Percentiles rank a stretch among this genome's conserved stretches.
These are phyloP conservation scores for Alca torda DNA, from an alignment of 2,797 vertebrate genomes.

Conservation along the genomic window DNA sequence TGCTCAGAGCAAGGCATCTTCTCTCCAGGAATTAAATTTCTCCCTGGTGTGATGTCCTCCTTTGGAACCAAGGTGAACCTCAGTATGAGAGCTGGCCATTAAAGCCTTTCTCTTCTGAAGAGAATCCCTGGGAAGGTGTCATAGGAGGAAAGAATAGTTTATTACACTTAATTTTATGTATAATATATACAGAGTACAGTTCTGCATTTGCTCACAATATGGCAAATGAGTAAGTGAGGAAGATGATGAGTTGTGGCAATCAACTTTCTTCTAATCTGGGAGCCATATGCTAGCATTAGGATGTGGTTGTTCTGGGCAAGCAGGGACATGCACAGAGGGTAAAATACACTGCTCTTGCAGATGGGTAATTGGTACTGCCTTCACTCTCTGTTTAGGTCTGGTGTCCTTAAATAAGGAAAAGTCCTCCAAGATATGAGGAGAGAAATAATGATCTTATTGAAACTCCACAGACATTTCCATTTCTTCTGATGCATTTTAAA, in stretches of 20 bases:
- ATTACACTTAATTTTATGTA: neutral
- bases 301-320: neutral
- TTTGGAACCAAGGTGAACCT: neutral
- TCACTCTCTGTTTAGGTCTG: neutral
- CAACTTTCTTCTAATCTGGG: neutral
- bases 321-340: neutral
- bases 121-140: neutral
- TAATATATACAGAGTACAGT: neutral
- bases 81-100: neutral
- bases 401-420: neutral
- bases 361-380: neutral
- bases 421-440: neutral
- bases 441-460: neutral
- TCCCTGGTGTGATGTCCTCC: neutral
- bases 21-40: neutral
- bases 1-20: neutral
- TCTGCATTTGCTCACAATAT: conserved; percentile 2
- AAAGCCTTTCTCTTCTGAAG: neutral
- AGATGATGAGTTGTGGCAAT: neutral
- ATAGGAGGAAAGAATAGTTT: neutral
- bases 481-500: neutral
- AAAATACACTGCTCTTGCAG: neutral
- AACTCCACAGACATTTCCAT: neutral
- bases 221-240: neutral
- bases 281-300: neutral